Evolutionary conservation across 2,113 vertebrate genomes (phyloP).

Genomic region (Pycnonotus jocosus): DNA sequence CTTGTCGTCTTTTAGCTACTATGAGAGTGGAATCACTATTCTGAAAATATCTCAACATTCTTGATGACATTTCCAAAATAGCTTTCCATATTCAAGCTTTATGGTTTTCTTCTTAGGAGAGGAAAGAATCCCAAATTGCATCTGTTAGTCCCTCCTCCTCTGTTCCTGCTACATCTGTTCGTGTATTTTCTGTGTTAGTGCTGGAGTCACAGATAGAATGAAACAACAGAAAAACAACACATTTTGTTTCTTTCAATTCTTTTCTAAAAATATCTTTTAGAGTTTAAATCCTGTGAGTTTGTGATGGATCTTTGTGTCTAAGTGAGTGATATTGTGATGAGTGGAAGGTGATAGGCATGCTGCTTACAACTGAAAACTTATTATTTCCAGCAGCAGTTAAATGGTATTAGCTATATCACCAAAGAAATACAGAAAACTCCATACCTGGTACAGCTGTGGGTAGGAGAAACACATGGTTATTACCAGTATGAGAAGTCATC

Average conservation of each 20-base stretch:
- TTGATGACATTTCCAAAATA: background rate
- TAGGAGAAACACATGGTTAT: background rate
- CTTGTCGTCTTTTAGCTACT: background rate
- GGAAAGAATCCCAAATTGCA: background rate
- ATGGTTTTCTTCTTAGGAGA: background rate
- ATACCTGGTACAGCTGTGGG: background rate
- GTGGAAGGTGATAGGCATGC: background rate
- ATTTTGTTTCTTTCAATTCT: background rate
- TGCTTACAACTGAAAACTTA: background rate
- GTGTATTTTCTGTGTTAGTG: background rate
- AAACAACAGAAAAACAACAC: background rate
- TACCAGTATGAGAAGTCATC: background rate
- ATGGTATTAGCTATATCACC: background rate
- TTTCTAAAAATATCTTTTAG: background rate
- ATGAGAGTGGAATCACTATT: background rate
- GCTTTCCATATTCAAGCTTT: background rate
- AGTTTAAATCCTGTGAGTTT: background rate
- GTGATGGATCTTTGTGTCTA: background rate
- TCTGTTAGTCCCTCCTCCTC: background rate
- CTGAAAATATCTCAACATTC: background rate
- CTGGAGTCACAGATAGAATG: background rate
- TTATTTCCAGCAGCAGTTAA: background rate
- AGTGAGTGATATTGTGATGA: background rate
- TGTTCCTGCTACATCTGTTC: background rate
- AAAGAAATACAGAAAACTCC: background rate